These are phyloP conservation scores for Malurus elegans DNA, from an alignment of 2,113 vertebrate genomes.

Conservation along the genomic window DNA sequence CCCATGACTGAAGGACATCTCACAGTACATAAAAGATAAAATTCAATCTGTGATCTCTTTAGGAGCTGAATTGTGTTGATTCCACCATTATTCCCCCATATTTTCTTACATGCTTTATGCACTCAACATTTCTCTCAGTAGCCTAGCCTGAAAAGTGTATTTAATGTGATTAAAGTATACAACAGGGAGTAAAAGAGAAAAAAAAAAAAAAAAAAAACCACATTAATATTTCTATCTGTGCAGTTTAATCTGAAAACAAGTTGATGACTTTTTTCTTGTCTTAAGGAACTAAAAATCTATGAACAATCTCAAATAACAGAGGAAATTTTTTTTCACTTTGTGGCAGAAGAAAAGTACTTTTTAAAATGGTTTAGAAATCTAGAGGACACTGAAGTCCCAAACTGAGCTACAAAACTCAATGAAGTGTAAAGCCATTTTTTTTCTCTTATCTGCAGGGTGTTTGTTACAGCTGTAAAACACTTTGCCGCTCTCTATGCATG, in stretches of 20 bases:
- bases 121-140: background rate
- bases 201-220: too few species aligned
- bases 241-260: background rate
- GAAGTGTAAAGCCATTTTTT: background rate
- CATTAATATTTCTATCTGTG: background rate
- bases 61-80: background rate
- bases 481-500: background rate
- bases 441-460: background rate
- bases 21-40: background rate
- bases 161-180: background rate
- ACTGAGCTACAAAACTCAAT: background rate
- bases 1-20: background rate
- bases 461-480: background rate
- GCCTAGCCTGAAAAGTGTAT: background rate
- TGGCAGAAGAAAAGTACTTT: background rate
- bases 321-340: background rate
- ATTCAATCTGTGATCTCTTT: background rate
- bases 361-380: background rate
- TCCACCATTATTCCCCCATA: rapidly evolving
- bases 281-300: background rate
- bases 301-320: background rate
- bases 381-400: background rate
- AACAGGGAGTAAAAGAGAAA: background rate
- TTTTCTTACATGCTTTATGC: background rate
- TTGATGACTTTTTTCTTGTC: background rate